These are phyloP conservation scores for Flexamia atlantica DNA, from an alignment of 2,888 invertebrate species.

Conservation along the genomic window DNA sequence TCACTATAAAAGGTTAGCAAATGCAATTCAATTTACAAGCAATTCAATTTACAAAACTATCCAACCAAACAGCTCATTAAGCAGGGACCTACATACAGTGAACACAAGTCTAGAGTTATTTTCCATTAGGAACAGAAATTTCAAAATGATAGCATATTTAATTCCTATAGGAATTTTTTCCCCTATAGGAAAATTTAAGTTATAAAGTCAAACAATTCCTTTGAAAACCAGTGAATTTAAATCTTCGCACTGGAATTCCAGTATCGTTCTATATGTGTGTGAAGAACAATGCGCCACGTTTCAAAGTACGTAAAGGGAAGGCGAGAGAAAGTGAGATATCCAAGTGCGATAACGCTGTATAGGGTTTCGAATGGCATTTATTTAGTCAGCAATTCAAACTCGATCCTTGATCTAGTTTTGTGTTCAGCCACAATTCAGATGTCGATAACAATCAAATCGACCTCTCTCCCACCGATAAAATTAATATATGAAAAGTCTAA, in stretches of 20 bases:
- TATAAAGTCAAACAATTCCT: not conserved
- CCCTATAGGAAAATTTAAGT: too few species aligned
- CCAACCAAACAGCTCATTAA: too few species aligned
- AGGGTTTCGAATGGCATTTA: conserved; percentile 37
- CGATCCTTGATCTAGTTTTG: conserved; percentile 38
- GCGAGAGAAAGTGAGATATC: conserved; percentile 15
- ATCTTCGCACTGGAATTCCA: not conserved
- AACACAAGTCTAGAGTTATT: too few species aligned
- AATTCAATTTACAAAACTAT: too few species aligned
- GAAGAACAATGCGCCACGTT: not conserved
- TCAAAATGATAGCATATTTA: too few species aligned
- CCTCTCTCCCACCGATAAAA: not conserved
- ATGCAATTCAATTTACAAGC: too few species aligned
- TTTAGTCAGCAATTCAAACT: conserved; percentile 36
- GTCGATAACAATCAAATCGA: conserved; percentile 2
- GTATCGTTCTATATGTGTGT: not conserved
- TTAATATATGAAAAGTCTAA: not conserved
- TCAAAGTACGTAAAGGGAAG: not conserved
- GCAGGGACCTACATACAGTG: too few species aligned
- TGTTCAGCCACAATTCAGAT: not conserved
- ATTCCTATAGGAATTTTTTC: too few species aligned
- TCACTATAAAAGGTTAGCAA: too few species aligned
- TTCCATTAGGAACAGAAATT: too few species aligned
- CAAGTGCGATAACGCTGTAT: conserved; percentile 1
- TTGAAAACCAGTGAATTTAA: not conserved